Evolutionary conservation across 2,888 invertebrate genomes (phyloP), one percentile per base, ranked within the genome.

Genomic region (Hypomecis atomaria): DNA sequence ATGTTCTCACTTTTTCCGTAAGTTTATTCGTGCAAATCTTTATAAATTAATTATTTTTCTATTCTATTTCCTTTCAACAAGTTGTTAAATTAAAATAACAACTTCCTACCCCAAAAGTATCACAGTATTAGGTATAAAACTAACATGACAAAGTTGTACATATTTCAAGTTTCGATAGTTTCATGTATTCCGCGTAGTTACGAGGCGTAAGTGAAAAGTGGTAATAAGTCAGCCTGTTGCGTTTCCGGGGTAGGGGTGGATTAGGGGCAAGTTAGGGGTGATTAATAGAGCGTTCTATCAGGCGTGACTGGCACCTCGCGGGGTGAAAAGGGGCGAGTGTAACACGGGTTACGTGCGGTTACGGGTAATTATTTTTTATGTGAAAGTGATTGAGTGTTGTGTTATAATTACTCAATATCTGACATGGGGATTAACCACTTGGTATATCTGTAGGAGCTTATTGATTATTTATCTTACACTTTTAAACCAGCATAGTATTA

Each of bases 151-250:
- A 56, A 47, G 13, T 47, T 56, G n/a, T n/a, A 8, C 23, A 56
- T 55, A 11, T 43, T 54, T 54, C 11, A 7, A 55, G 13, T 45
- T 56, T 37, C 47, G 23, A 37, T 4, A 55, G 13, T 45, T 56
- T 37, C 47, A 37, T 45, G 45, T 47, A 47, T 8, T 33, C 38
- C 50, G 56, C 40, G 55, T 37, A 55, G 55, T 55, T 54, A 56
- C 55, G 60, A 62, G 13, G 70, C 54, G 65, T 44, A 50, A 59
- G 59, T 59, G 59, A 59, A 59, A 59, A 59, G 10, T 72, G 71
- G 66, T 67, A 61, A 69, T 56, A 56, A 56, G 38, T 56, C 67
- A 36, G 76, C 79, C 76, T 80, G 79, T 81, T 81, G 78, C 78
- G 71, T 71, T 75, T 70, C 62, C 67, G 54, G 61, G 59, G 23